Evolutionary conservation across 2,797 vertebrate species (phyloP), one percentile per base, ranked within the genome.

Genomic region (Cirrhinus mrigala): DNA sequence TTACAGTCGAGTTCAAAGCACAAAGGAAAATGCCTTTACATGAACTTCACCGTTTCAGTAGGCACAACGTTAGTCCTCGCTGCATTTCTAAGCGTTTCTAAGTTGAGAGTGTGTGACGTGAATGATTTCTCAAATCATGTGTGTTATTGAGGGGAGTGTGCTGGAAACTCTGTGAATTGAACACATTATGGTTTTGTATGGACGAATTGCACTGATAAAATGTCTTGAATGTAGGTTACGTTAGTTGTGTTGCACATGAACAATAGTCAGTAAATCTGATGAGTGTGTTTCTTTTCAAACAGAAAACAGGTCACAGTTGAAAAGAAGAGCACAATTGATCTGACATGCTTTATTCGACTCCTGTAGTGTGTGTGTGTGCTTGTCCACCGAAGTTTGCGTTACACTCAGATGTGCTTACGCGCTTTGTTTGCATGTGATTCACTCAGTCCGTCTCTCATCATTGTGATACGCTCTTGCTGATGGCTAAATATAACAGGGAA

Each of bases 221-320:
- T 10, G 10, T 1, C 29, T 37, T 40, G 33, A 37, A 71, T 56
- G 74, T 22, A 22, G 76, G n/a, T 62, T 27, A 62, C 4, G 14
- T 48, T 64, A 8, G 40, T 46, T 37, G 22, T 24, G 48, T 24
- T 12, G 64, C 64, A 56, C 79, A 11, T 54, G 33, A 9, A 24
- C 37, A 60, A 78, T 18, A 18, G 70, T 37, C 70, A 64, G 56
- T 12, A 10, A 75, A 75, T 83, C 70, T 54, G 56, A 82, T 82
- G 70, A 64, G 44, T 64, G 81, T 74, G 62, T 81, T 75, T 76
- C 58, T 76, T 64, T 83, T 54, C 71, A 66, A 66, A 81, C 33
- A 44, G 71, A 76, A 66, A 83, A 52, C 60, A 20, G 79, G 79
- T 81, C 79, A 81, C 29, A 24, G 79, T 24, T 79, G 79, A 81